Percentiles rank a stretch among this genome's conserved stretches.
Conservation (phyloP, 2,888 invertebrate species). For the Boloria euphrosyne region DNA sequence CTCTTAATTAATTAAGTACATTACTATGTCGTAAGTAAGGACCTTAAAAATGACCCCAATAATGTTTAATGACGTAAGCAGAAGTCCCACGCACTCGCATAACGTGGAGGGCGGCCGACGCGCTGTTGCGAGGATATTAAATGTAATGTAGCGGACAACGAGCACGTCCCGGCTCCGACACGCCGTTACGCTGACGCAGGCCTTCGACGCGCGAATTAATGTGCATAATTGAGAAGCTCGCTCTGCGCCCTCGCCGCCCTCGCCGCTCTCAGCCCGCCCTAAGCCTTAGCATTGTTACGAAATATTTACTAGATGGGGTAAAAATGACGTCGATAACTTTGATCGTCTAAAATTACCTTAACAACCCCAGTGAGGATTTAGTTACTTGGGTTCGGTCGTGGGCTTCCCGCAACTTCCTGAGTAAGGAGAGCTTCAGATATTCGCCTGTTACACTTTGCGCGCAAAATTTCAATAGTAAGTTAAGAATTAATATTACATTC, state of each 20-base stretch:
- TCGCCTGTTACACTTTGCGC: too few relatives aligned
- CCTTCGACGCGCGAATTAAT: conserved; percentile 29
- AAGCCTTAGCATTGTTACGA: conserved; percentile 10
- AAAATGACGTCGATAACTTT: conserved; percentile 14
- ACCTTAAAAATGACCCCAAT: neutral
- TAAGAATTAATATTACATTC: too few relatives aligned
- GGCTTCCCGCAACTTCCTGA: neutral
- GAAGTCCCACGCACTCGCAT: neutral
- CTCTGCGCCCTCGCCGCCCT: conserved; percentile 2
- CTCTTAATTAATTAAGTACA: too few relatives aligned
- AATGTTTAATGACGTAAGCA: neutral
- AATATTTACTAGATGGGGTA: conserved; percentile 17
- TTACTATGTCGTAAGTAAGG: neutral
- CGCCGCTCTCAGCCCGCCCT: neutral
- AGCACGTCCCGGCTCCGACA: conserved; percentile 19
- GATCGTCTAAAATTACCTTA: conserved; percentile 2
- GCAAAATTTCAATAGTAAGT: neutral
- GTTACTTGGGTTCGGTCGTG: neutral
- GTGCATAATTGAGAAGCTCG: conserved; percentile 32
- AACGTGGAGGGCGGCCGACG: conserved; percentile 3
- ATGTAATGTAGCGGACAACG: conserved; percentile 28
- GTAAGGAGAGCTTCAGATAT: too few relatives aligned
- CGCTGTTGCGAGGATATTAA: conserved; percentile 19
- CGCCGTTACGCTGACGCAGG: conserved; percentile 24
- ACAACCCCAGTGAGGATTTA: neutral